Percentiles rank a stretch among this genome's conserved stretches.
Conservation (phyloP, 2,888 invertebrate species). For the Cephus sareptanus region DNA sequence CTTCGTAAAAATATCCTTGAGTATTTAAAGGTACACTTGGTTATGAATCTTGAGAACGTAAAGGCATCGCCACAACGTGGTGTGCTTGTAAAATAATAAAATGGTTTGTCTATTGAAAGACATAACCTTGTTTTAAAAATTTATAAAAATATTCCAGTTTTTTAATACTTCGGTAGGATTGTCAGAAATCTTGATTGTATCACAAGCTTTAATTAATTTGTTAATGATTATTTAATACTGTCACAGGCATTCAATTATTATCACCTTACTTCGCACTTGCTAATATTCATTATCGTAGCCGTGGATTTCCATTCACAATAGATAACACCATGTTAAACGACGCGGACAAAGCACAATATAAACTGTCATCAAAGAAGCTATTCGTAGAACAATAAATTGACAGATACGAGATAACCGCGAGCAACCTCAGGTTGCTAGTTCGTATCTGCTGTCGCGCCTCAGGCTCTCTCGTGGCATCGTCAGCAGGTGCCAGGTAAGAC, state of each 20-base stretch:
- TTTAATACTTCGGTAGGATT: neutral
- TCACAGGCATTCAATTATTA: neutral
- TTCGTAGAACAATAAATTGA: constrained; percentile 8
- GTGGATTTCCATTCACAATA: neutral
- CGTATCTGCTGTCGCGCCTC: constrained; percentile 52
- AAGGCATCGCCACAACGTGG: neutral
- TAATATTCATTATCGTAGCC: neutral
- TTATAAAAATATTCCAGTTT: neutral
- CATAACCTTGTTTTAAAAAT: neutral
- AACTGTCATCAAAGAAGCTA: neutral
- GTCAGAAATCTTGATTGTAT: neutral
- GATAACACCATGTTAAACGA: neutral
- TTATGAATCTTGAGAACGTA: neutral
- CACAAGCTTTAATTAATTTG: neutral
- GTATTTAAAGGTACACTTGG: neutral
- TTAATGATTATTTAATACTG: neutral
- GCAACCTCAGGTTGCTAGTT: constrained; percentile 46
- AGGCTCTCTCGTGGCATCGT: constrained; percentile 43
- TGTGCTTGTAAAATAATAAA: neutral
- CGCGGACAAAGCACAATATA: neutral
- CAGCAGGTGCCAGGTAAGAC: constrained; percentile 36
- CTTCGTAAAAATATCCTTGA: neutral
- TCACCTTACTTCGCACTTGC: neutral
- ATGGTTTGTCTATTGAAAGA: neutral
- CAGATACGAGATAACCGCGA: constrained; percentile 29